phyloP scores from a whole-genome alignment of 2,888 invertebrate genomes.

The Rhimphoctona megacephalus region DNA sequence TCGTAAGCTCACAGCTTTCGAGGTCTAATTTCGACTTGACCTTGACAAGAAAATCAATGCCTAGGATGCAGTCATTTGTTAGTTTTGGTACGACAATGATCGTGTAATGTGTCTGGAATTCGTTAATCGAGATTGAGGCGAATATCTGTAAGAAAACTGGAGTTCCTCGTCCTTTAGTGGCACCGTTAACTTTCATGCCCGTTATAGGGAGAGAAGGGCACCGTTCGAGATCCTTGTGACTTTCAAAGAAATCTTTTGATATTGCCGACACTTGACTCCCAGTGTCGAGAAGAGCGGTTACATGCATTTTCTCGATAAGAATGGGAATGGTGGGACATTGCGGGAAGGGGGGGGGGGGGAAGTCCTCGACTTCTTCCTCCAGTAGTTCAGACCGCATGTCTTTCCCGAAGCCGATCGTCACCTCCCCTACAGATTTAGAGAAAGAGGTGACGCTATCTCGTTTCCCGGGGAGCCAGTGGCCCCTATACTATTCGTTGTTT shows the following conservation, averaged over 20 bases:
- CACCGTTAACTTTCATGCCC: neutral
- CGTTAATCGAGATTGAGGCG: neutral
- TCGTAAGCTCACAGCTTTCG: too few species aligned
- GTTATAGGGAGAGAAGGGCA: slow-evolving; percentile 1
- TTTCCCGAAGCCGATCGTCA: neutral
- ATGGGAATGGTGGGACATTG: neutral
- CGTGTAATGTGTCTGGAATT: neutral
- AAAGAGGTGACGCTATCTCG: neutral
- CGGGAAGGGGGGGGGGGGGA: neutral
- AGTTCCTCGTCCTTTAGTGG: neutral
- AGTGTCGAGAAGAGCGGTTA: neutral
- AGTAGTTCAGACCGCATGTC: neutral
- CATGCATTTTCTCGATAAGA: neutral
- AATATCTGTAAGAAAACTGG: neutral
- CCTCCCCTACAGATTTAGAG: neutral
- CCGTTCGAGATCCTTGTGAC: neutral
- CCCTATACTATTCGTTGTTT: neutral
- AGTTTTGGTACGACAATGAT: neutral
- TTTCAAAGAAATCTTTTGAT: neutral
- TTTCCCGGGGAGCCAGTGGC: too few species aligned
- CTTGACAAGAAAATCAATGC: neutral
- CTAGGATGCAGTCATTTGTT: neutral
- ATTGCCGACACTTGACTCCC: neutral
- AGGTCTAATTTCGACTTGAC: neutral
- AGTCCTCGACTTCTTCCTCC: neutral